Evolutionary conservation across 2,888 invertebrate species (phyloP).

Genomic region (Ptilodon capucinus): DNA sequence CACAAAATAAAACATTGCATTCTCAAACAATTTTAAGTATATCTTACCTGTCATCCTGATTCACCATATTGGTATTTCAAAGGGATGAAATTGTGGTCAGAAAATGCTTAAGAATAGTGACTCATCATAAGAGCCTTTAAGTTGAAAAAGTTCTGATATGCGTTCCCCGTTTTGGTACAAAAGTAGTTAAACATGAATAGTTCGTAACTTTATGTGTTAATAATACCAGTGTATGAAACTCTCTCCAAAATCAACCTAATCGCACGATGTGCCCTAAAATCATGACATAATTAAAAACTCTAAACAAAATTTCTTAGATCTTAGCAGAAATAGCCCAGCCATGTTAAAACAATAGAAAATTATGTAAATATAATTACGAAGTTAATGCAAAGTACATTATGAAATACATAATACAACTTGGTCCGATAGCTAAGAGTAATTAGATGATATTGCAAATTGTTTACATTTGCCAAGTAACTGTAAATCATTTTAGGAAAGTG

Average conservation of each 20-base stretch:
- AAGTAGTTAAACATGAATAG: constrained; percentile 1
- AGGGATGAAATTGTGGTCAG: constrained; percentile 46
- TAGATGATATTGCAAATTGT: constrained; percentile 29
- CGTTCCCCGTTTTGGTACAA: not conserved
- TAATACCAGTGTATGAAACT: too few species aligned
- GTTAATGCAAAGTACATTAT: constrained; percentile 7
- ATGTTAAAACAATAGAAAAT: constrained; percentile 5
- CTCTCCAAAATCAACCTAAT: too few species aligned
- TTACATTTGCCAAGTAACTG: constrained; percentile 15
- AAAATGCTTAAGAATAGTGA: constrained; percentile 55
- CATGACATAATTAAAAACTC: constrained; percentile 8
- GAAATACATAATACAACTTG: constrained; percentile 9
- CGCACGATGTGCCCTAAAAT: constrained; percentile 9
- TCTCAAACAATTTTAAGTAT: not conserved
- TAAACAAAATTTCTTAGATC: constrained; percentile 10
- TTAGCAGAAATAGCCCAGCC: constrained; percentile 13
- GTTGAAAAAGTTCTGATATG: constrained; percentile 2
- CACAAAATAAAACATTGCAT: not conserved
- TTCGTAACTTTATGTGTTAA: too few species aligned
- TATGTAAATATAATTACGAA: constrained; percentile 8
- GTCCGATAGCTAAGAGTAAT: constrained; percentile 15
- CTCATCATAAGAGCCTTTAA: constrained; percentile 35
- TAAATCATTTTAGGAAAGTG: constrained; percentile 32
- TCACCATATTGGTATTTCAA: constrained; percentile 55
- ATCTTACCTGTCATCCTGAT: constrained; percentile 44